Conservation (phyloP, 2,888 invertebrate genomes). For the Ophraella communa region DNA sequence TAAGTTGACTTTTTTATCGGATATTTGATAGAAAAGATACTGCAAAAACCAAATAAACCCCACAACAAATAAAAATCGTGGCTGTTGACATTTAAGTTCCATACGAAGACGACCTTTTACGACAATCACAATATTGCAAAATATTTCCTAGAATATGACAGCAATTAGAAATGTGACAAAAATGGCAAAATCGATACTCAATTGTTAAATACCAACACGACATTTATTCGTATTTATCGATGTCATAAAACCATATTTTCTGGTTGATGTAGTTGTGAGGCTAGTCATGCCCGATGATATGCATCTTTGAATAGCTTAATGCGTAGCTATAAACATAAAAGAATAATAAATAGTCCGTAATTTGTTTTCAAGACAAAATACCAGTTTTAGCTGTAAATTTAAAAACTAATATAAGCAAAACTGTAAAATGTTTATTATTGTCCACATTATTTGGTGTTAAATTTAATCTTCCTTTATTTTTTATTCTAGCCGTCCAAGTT, state of each 20-base stretch:
- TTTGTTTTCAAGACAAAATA: background rate
- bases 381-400: background rate
- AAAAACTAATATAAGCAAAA: background rate
- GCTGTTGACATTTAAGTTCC: conserved; percentile 31
- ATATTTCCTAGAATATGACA: conserved; percentile 25
- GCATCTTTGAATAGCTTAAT: conserved; percentile 12
- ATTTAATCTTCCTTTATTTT: background rate
- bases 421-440: background rate
- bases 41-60: conserved; percentile 2
- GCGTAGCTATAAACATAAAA: background rate
- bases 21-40: background rate
- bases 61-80: conserved; percentile 21
- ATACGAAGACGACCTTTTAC: conserved; percentile 9
- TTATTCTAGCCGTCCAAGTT: no score
- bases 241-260: conserved; percentile 34
- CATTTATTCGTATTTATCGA: conserved; percentile 29
- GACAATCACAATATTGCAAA: conserved; percentile 27
- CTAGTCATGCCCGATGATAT: conserved; percentile 29
- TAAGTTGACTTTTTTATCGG: no score
- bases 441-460: background rate
- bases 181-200: conserved; percentile 26
- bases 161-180: conserved; percentile 28
- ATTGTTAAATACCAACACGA: conserved; percentile 32
- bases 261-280: conserved; percentile 21
- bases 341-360: background rate